Base-by-base conservation (phyloP, 2,888 invertebrate species). In the Phania funesta region DNA sequence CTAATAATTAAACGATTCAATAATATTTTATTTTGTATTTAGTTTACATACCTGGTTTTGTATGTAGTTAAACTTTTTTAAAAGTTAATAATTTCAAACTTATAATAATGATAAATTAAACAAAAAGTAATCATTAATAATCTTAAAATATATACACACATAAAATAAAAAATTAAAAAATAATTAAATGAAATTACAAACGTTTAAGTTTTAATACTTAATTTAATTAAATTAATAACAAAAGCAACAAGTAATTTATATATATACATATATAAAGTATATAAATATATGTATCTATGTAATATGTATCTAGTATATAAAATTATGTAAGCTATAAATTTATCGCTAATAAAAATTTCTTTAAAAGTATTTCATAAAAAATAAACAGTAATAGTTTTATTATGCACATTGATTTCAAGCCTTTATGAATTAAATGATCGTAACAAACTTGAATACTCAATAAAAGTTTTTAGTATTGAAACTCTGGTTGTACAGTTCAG, bases 301-400 rank as follows among this genome's bases (percentile, higher is more conserved):
- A 78, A 78, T 78, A 78, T 78, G 82, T 78, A 82, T 82, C 65
- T 82, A 82, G 82, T 58, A 78, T 82, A 75, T 77, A 76, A 73
- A 68, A 82, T 70, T 60, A 68, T 73, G 22, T 82, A 78, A 82
- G 82, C 74, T 82, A 78, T 74, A 78, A 82, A 70, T 52, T 82
- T 82, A 82, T 68, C 78, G 82, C 82, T 82, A 82, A 82, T 82
- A 82, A 82, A 81, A 78, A 82, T 74, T 82, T 78, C 78, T 78
- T 82, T 82, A 78, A 78, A 82, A 82, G 78, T 82, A 82, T 78
- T 82, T 82, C 78, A 75, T 82, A 82, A 74, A 82, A 82, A 74
- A 74, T 13, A 26, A 52, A 67, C 41, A 71, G 58, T 35, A 11
- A 5, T 13, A 9, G 20, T 50, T 60, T 56, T 18, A 13, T 35